Percentiles rank a stretch among this genome's conserved stretches.
Evolutionary conservation across 2,113 vertebrate species (phyloP).

Genomic region (Syngnathus floridae): DNA sequence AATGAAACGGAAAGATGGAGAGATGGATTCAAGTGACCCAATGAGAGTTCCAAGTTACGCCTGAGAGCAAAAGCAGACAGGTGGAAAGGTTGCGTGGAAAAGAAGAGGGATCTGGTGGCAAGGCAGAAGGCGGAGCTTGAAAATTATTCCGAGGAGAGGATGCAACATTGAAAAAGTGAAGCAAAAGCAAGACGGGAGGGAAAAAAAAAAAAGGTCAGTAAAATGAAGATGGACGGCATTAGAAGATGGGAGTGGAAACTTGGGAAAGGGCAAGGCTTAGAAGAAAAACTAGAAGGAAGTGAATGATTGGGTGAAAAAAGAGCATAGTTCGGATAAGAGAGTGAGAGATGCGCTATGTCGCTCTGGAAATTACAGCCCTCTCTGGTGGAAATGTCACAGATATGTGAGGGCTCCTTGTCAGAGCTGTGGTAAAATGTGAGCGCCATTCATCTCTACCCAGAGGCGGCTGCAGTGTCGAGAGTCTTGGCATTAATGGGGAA

Average conservation of each 20-base stretch:
- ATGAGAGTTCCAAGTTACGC: slow-evolving; percentile 33
- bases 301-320: slow-evolving; percentile 13
- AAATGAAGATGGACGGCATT: slow-evolving; percentile 16
- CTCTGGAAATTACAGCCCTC: slow-evolving; percentile 50
- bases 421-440: slow-evolving; percentile 48
- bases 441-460: slow-evolving; percentile 51
- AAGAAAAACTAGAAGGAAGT: slow-evolving; percentile 26
- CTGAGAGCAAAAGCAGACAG: slow-evolving; percentile 7
- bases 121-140: neutral
- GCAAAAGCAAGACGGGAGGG: slow-evolving; percentile 17
- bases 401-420: slow-evolving; percentile 39
- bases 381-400: slow-evolving; percentile 61
- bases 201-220: slow-evolving; percentile 13
- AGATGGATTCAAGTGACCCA: slow-evolving; percentile 34
- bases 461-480: slow-evolving; percentile 52
- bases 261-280: slow-evolving; percentile 41
- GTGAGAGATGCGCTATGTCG: slow-evolving; percentile 27
- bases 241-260: slow-evolving; percentile 33
- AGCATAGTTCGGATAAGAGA: slow-evolving; percentile 33
- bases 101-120: slow-evolving; percentile 2
- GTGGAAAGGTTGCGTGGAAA: slow-evolving; percentile 9
- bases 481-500: slow-evolving; percentile 41
- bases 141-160: slow-evolving; percentile 18
- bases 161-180: slow-evolving; percentile 12
- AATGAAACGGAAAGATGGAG: slow-evolving; percentile 14